Base-by-base conservation (phyloP, 2,113 vertebrate genomes). In the Barbus barbus region DNA sequence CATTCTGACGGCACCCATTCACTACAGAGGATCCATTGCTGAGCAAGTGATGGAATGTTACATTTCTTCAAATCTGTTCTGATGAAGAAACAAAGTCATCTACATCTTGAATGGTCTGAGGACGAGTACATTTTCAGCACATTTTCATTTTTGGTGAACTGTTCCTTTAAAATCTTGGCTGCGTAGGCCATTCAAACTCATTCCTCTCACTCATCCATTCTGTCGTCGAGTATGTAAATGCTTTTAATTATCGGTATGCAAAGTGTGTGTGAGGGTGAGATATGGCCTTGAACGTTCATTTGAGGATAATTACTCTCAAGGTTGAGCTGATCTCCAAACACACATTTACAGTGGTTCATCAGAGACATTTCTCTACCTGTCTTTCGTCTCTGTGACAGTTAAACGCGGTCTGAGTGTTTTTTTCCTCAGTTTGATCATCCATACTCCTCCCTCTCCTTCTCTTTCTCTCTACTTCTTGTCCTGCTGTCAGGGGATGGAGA, bases 231-330 rank as follows among this genome's bases (percentile, higher is more conserved):
- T 85, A 82, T 83, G 74, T 53, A 78, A 69, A 81, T 85, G 79
- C 51, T 36, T 41, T 51, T 82, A 77, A 61, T 86, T 84, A 82
- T 22, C 51, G n/a, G 69, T n/a, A 63, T 48, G 81, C 36, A 36
- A 60, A 58, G 5, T 38, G 46, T 51, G 67, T 18, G 63, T 65
- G 69, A 67, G 20, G 83, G 28, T 77, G 84, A 73, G 58, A 67
- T 63, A 80, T 9, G 58, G 77, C 77, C 61, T 80, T 80, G 78
- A 80, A 80, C 24, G 24, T 51, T 67, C 41, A 51, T 80, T 48
- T 22, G 78, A 80, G 41, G 78, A 80, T 80, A 80, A 80, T 67
- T 80, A 80, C 26, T 28, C 78, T 80, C 60, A 80, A 80, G 78
- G 78, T 65, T 80, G 60, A 8, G 78, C 18, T 80, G 78, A 80